phyloP scores from a whole-genome alignment of 53 echinoderm and acorn worm species.

The Apostichopus leukothele region DNA sequence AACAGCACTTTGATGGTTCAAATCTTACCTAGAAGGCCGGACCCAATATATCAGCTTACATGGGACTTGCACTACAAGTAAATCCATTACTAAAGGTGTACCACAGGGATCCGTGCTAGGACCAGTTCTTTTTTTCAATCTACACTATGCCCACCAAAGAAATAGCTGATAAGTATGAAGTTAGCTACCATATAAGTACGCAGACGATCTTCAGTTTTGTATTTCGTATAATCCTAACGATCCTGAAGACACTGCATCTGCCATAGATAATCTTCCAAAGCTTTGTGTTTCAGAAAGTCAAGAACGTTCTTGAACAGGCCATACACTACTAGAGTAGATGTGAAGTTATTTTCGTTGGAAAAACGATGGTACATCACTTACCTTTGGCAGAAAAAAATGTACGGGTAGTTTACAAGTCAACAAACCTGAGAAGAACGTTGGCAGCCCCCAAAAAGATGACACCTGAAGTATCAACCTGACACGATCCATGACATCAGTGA shows the following conservation, averaged over 20 bases:
- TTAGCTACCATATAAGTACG: conserved; percentile 16
- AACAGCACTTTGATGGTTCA: neutral
- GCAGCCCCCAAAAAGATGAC: neutral
- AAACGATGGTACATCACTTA: too few relatives aligned
- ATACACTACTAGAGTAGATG: too few relatives aligned
- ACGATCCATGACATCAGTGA: too few relatives aligned
- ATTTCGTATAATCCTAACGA: conserved; percentile 3
- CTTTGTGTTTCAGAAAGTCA: too few relatives aligned
- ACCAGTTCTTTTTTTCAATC: neutral
- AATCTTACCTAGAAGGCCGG: neutral
- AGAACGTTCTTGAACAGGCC: too few relatives aligned
- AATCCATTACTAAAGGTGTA: too few relatives aligned
- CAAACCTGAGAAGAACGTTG: neutral
- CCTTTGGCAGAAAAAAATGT: too few relatives aligned
- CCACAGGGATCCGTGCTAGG: neutral
- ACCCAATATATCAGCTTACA: neutral
- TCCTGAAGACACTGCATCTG: conserved; percentile 1
- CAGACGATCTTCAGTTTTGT: conserved; percentile 30
- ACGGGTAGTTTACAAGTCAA: neutral
- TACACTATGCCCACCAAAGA: conserved; percentile 1
- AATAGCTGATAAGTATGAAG: neutral
- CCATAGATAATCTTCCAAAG: neutral
- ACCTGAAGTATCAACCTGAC: neutral
- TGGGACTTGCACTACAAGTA: neutral
- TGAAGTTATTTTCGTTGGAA: too few relatives aligned